Conservation (phyloP, 2,113 vertebrate species). For the Urocolius indicus region DNA sequence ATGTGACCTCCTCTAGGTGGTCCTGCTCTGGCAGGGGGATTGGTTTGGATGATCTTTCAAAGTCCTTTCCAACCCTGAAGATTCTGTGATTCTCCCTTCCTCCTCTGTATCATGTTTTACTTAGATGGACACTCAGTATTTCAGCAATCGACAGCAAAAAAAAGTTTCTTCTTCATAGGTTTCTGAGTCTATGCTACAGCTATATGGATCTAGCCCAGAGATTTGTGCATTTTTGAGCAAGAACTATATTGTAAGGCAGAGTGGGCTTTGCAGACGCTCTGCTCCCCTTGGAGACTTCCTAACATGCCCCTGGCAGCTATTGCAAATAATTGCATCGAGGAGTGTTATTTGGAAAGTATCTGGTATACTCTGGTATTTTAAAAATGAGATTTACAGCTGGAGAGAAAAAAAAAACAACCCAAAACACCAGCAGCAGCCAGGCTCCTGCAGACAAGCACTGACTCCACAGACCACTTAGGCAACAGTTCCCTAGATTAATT, state of each 20-base stretch:
- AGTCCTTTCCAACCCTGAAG: too few species aligned
- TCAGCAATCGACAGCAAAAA: background rate
- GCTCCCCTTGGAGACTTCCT: background rate
- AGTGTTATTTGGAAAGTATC: background rate
- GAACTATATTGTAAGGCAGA: background rate
- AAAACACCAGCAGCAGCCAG: conserved; percentile 15
- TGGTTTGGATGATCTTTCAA: too few species aligned
- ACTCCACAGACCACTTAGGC: conserved; percentile 23
- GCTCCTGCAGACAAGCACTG: conserved; percentile 14
- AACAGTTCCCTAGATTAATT: background rate
- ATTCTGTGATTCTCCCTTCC: background rate
- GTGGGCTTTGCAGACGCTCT: conserved; percentile 18
- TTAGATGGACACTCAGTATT: background rate
- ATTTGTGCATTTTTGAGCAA: background rate
- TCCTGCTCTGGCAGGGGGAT: too few species aligned
- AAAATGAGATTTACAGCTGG: conserved; percentile 58
- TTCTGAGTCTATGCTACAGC: background rate
- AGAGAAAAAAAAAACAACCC: background rate
- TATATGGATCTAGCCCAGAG: background rate
- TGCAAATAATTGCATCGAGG: background rate
- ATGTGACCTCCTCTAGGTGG: too few species aligned
- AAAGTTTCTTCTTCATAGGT: background rate
- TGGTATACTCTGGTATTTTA: background rate
- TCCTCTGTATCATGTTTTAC: background rate
- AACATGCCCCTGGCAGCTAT: background rate